Base-by-base conservation (phyloP, 2,113 vertebrate genomes). In the Siniperca knerii region DNA sequence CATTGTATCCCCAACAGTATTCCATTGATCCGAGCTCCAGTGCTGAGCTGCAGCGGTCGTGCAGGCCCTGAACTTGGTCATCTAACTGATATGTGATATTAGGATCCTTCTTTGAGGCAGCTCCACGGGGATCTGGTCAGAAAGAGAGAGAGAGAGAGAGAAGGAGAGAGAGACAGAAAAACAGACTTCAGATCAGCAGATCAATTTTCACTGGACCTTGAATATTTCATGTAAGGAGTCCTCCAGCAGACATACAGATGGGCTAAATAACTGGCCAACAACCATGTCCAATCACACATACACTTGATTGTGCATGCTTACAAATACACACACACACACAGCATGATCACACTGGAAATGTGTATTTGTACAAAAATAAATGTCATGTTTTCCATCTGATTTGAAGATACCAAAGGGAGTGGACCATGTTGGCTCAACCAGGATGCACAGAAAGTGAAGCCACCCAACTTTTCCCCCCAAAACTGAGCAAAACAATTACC, bases 201-300 rank as follows among this genome's bases (percentile, higher is more conserved):
- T 99, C 96, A 29, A 90, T 97, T 96, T 98, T 97, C 97, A 97
- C 94, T 91, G 94, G 96, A 94, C 95, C 91, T 94, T 97, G 93
- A 91, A 94, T 96, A 95, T 96, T 96, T 96, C 90, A 95, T 95
- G 95, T 90, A 90, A 88, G 90, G 89, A 70, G 82, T 91, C 86
- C 85, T 92, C 85, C 84, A 90, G 86, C 88, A 92, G 88, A 92
- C 88, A 91, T 90, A 92, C 82, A 90, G 86, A 95, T 90, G 90
- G 85, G 80, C 87, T 85, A 82, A 90, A 91, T 89, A 91, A 88
- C 86, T 90, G 86, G 71, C 85, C 72, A 80, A 89, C 86, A 83
- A 92, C 85, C 79, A 81, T 84, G 87, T 93, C 76, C 72, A 87
- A 75, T 77, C 71, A 74, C 70, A 78, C 25, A 83, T 37, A 69